A percentile compares a stretch with the other conserved stretches of the same genome.
These are phyloP conservation scores for Calcarius lapponicus DNA, from an alignment of 2,797 vertebrate genomes.

Conservation along the genomic window DNA sequence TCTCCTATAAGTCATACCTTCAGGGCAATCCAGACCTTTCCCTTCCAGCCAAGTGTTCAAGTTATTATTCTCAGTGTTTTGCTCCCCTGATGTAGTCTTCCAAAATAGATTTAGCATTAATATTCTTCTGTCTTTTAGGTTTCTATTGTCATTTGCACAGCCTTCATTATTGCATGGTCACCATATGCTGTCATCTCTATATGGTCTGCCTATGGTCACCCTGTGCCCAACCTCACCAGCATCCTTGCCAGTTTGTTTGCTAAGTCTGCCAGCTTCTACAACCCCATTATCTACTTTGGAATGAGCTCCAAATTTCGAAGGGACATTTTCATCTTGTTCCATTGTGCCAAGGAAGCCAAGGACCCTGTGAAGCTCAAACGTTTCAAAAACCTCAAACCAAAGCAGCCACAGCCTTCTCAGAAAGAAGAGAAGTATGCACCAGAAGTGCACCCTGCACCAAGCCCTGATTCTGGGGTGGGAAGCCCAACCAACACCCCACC, in stretches of 20 bases:
- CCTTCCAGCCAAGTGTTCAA: neutral
- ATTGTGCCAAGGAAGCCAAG: slow-evolving; percentile 74
- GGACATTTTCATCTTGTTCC: slow-evolving; percentile 79
- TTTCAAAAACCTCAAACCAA: slow-evolving; percentile 81
- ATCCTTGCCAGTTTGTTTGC: slow-evolving; percentile 87
- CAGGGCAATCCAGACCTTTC: neutral
- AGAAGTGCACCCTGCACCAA: slow-evolving; percentile 10
- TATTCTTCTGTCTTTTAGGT: slow-evolving; percentile 73
- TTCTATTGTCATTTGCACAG: slow-evolving; percentile 87
- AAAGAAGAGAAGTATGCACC: slow-evolving; percentile 45
- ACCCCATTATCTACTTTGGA: slow-evolving; percentile 89
- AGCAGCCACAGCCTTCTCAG: slow-evolving; percentile 64
- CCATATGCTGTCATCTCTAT: slow-evolving; percentile 93
- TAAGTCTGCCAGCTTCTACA: slow-evolving; percentile 90
- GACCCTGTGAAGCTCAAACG: slow-evolving; percentile 82
- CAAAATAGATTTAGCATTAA: neutral
- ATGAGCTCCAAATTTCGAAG: slow-evolving; percentile 89
- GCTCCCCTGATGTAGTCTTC: neutral
- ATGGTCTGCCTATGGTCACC: slow-evolving; percentile 86
- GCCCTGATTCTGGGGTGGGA: slow-evolving; percentile 70
- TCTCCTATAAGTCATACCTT: neutral
- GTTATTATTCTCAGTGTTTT: neutral
- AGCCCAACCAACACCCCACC: slow-evolving; percentile 76
- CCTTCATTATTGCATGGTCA: slow-evolving; percentile 89
- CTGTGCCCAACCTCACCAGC: slow-evolving; percentile 85